Percentiles rank a stretch among this genome's conserved stretches.
These are phyloP conservation scores for Phaethornis superciliosus DNA, from an alignment of 2,113 vertebrate species.

Conservation along the genomic window DNA sequence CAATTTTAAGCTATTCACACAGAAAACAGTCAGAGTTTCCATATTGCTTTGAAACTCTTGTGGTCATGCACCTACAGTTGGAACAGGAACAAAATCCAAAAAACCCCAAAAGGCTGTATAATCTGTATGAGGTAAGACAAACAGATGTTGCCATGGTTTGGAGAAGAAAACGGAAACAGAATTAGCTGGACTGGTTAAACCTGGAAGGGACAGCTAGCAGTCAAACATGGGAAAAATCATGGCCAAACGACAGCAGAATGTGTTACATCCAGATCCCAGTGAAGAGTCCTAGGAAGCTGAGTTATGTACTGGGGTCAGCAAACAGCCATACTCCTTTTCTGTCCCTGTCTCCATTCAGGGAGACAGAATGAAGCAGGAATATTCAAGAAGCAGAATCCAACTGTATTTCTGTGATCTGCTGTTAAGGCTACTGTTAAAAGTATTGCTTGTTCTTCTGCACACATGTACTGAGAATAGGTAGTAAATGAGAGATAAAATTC, in stretches of 20 bases:
- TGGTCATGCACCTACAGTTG: background rate
- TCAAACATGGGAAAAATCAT: background rate
- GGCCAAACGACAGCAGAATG: accelerated
- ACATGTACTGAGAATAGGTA: background rate
- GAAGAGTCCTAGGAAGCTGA: background rate
- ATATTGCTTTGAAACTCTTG: background rate
- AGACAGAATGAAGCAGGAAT: background rate
- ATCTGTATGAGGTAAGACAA: too few species aligned
- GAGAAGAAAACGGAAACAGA: background rate
- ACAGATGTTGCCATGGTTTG: background rate
- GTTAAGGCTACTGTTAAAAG: background rate
- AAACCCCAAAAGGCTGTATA: too few species aligned
- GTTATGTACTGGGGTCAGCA: background rate
- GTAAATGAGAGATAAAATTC: background rate
- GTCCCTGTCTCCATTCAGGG: too few species aligned
- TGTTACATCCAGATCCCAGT: background rate
- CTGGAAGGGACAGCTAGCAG: background rate
- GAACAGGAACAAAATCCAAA: background rate
- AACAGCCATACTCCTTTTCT: background rate
- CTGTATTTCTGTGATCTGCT: background rate
- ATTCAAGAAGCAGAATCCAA: background rate
- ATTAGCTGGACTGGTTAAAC: background rate
- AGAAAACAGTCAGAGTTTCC: background rate
- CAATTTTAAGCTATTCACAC: background rate
- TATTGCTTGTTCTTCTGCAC: background rate